Evolutionary conservation across 1,140 invertebrate species (phyloP).

Genomic region (Drosophila nebulosa): DNA sequence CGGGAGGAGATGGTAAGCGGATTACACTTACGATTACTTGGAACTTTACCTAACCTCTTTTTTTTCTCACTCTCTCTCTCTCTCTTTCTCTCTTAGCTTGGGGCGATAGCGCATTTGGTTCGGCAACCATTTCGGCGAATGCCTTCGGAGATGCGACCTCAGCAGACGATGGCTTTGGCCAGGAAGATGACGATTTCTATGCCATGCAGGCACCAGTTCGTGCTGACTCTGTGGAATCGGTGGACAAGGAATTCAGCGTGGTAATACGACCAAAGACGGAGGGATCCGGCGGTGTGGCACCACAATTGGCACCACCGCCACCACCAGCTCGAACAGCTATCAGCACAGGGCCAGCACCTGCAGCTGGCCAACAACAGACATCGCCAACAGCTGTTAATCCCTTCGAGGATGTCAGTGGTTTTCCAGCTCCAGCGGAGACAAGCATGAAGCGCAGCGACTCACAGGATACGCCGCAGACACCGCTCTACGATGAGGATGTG

Average conservation of each 20-base stretch:
- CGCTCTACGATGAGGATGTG: conserved; percentile 96
- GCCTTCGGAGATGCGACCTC: conserved; percentile 81
- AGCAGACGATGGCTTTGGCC: conserved; percentile 84
- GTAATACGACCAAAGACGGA: conserved; percentile 84
- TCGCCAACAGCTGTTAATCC: conserved; percentile 86
- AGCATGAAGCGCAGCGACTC: conserved; percentile 83
- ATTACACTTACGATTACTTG: no score
- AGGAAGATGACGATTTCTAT: conserved; percentile 91
- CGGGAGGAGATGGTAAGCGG: conserved; percentile 67
- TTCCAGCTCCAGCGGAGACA: conserved; percentile 54
- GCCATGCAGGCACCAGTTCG: conserved; percentile 87
- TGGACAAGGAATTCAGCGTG: conserved; percentile 82
- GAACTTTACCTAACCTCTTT: no score
- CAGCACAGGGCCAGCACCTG: conserved; percentile 80
- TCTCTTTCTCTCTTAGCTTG: conserved; percentile 51
- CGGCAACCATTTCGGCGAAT: conserved; percentile 73
- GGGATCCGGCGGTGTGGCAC: conserved; percentile 80
- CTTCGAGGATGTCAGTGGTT: conserved; percentile 84
- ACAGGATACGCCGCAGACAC: conserved; percentile 92
- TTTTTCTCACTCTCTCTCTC: background rate
- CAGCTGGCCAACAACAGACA: conserved; percentile 74
- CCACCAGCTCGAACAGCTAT: conserved; percentile 83
- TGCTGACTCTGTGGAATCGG: conserved; percentile 88
- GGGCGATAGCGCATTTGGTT: conserved; percentile 77
- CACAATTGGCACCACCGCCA: conserved; percentile 89